Conservation (phyloP, 2,797 vertebrate species). For the Silurus aristotelis region DNA sequence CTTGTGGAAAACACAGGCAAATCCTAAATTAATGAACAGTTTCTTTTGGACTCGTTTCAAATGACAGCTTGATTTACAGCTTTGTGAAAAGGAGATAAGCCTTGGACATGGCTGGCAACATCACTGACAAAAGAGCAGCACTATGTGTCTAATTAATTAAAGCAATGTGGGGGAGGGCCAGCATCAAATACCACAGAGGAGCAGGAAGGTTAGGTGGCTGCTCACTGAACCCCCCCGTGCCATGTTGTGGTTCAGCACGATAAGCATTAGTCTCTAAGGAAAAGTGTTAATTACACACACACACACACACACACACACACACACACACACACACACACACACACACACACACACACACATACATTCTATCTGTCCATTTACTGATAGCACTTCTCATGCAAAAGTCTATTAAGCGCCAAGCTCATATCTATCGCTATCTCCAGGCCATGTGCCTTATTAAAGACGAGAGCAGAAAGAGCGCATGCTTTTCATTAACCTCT, state of each 20-base stretch:
- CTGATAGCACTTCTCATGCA: constrained; percentile 41
- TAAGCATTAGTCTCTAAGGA: constrained; percentile 40
- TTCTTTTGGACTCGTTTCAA: constrained; percentile 64
- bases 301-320: too few species aligned
- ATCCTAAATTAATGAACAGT: constrained; percentile 67
- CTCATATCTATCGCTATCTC: constrained; percentile 49
- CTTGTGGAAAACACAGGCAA: constrained; percentile 19
- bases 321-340: constrained; percentile 25
- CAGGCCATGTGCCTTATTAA: constrained; percentile 56
- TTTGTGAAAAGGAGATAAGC: constrained; percentile 73
- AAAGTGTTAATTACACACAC: constrained; percentile 54
- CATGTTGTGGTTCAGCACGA: constrained; percentile 35
- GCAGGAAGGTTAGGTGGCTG: constrained; percentile 27
- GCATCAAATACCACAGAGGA: constrained; percentile 41
- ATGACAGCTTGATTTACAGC: constrained; percentile 71
- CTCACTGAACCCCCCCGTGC: constrained; percentile 23
- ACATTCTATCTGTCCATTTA: constrained; percentile 34
- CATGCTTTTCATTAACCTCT: constrained; percentile 58
- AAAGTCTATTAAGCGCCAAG: constrained; percentile 36
- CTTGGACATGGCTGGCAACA: constrained; percentile 66
- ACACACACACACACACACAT: constrained; percentile 8
- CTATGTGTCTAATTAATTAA: constrained; percentile 77
- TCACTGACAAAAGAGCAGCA: constrained; percentile 65
- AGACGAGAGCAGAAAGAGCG: constrained; percentile 50
- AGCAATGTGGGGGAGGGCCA: constrained; percentile 12